Evolutionary conservation across 2,113 vertebrate species (phyloP), one percentile per base, ranked within the genome.

Genomic region (Montifringilla adamsi): DNA sequence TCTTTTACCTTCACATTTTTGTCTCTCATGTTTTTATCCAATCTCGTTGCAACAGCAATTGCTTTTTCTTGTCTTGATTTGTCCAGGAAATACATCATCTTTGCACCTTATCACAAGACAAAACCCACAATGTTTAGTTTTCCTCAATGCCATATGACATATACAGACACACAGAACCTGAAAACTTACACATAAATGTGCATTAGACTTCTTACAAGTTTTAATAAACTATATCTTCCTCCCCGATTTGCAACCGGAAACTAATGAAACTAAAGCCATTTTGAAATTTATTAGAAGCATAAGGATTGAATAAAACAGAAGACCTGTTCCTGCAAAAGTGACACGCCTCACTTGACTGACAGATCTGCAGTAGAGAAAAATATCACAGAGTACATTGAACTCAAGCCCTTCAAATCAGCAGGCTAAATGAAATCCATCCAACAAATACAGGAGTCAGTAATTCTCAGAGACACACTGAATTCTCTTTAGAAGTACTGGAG

Each of bases 11-110:
- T 98, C 87, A 98, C 97, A 93, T 98, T 98, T 97, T 91, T 98
- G 97, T 98, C 98, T 94, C 91, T 97, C 96, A 98, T 87, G 50
- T 80, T 97, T 91, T 98, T 98, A 95, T 98, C 98, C 90, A 98
- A 94, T 87, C 96, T 98, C 77, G 98, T 98, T 53, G 98, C 98
- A 92, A 98, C 88, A 88, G 98, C 95, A 93, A 98, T 97, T 93
- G 98, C 98, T 96, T 98, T 98, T 90, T 98, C 98, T 96, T 98
- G 98, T 89, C 97, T 98, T 92, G 98, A 98, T 89, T 98, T 98
- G 82, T 98, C 98, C 94, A 98, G 94, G 95, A 98, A 98, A 96
- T 98, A 98, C 98, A 98, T 98, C 98, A 98, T 98, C 94, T 98
- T 98, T 89, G 98, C 98, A 97, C 98, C 98, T 98, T 87, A 92